A percentile compares a stretch with the other conserved stretches of the same genome.
phyloP scores from a whole-genome alignment of 2,888 invertebrate genomes.

The Xestoiulus laeticollis region DNA sequence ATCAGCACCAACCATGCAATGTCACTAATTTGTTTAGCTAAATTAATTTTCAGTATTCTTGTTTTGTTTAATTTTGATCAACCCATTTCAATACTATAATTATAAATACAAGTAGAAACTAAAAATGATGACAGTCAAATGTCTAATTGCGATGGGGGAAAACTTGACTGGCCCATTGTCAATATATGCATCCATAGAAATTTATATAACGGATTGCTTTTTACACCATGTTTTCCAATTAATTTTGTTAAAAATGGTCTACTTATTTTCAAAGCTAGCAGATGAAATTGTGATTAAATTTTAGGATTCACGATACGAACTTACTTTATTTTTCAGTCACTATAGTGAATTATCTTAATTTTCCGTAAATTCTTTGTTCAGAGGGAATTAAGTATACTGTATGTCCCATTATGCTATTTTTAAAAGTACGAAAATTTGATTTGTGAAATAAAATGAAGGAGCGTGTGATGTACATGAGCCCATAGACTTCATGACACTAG shows the following conservation, averaged over 20 bases:
- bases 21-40: too few species aligned
- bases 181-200: background rate
- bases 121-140: background rate
- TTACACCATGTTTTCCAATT: background rate
- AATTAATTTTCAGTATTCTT: too few species aligned
- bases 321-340: background rate
- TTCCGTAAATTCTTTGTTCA: background rate
- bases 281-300: background rate
- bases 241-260: background rate
- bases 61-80: too few species aligned
- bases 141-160: background rate
- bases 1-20: too few species aligned
- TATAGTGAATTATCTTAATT: background rate
- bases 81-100: too few species aligned
- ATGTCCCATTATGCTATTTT: too few species aligned
- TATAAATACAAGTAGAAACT: too few species aligned
- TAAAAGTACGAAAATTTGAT: too few species aligned
- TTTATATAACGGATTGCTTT: background rate
- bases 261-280: background rate
- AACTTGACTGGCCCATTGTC: background rate
- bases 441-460: too few species aligned
- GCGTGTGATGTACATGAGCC: too few species aligned
- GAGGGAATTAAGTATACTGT: too few species aligned
- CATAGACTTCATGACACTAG: too few species aligned
- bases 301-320: background rate